Evolutionary conservation across 2,888 invertebrate genomes (phyloP), one percentile per base, ranked within the genome.

Genomic region (Hirtodrosophila histrioides): DNA sequence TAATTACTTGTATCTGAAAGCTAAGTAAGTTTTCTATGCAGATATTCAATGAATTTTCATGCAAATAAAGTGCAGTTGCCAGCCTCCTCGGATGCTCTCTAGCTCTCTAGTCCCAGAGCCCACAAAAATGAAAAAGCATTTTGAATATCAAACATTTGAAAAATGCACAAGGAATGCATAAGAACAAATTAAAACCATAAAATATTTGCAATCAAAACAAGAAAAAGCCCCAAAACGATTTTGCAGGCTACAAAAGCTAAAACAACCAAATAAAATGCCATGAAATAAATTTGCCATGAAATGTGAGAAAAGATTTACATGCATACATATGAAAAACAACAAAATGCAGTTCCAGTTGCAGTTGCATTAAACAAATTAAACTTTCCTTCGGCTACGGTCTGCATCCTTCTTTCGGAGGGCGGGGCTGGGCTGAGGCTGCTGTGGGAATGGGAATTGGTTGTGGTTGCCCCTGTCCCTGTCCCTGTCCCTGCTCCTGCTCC

Each of bases 331-430:
- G 8, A 31, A 53, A 40, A 48, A 40, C 43, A 69, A 33, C 31
- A 41, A 39, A 66, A 46, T 58, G 58, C 48, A 54, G 41, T 33
- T 57, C 9, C 23, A n/a, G 35, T 33, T 76, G 60, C 66, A 43
- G 35, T 69, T 84, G 81, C 82, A 86, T 81, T 86, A 72, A 69
- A 78, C 65, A 83, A 86, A 83, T 83, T 83, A 83, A 84, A 86
- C 69, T 79, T 60, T 41, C 57, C 40, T 44, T 0, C 33, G 31
- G 39, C 27, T 29, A 12, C 24, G 29, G 24, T 33, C n/a, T n/a
- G 41, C 36, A 50, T 23, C 36, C 36, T 35, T 31, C n/a, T 27
- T 43, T 23, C n/a, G n/a, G n/a, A n/a, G n/a, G n/a, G 41, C 29
- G 8, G 43, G 56, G 17, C 17, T 1, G 17, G 2, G 17, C 17